A percentile compares a stretch with the other conserved stretches of the same genome.
phyloP scores from a whole-genome alignment of 2,888 invertebrate genomes.

The Onchidella celtica region DNA sequence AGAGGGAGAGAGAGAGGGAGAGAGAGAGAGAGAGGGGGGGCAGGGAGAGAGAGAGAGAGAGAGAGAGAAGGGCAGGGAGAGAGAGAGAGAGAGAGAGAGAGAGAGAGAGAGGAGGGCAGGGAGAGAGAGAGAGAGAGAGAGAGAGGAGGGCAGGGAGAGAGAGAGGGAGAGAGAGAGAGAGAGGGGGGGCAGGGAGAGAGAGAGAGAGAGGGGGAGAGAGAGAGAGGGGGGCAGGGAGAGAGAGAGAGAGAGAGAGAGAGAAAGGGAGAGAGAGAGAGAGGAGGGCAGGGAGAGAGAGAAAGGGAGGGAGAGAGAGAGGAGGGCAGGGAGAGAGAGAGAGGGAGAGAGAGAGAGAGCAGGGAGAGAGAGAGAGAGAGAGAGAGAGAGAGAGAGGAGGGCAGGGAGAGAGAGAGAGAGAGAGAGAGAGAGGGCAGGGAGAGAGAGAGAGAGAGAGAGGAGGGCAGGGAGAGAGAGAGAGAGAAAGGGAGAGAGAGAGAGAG shows the following conservation, averaged over 20 bases:
- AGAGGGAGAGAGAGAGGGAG: background rate
- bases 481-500: slow-evolving; percentile 10
- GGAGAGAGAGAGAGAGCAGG: slow-evolving; percentile 10
- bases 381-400: background rate
- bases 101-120: background rate
- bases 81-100: background rate
- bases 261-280: background rate
- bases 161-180: background rate
- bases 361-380: background rate
- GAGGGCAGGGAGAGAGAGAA: background rate
- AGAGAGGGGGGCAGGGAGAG: background rate
- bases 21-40: background rate
- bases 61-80: background rate
- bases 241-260: background rate
- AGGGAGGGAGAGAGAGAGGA: slow-evolving; percentile 6
- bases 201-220: background rate
- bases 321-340: slow-evolving; percentile 22
- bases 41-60: background rate
- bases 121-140: background rate
- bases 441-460: background rate
- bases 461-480: slow-evolving; percentile 3
- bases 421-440: background rate
- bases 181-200: background rate
- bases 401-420: background rate
- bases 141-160: background rate